These are phyloP conservation scores for Amphipoea oculea DNA, from an alignment of 2,888 invertebrate species.

Conservation along the genomic window DNA sequence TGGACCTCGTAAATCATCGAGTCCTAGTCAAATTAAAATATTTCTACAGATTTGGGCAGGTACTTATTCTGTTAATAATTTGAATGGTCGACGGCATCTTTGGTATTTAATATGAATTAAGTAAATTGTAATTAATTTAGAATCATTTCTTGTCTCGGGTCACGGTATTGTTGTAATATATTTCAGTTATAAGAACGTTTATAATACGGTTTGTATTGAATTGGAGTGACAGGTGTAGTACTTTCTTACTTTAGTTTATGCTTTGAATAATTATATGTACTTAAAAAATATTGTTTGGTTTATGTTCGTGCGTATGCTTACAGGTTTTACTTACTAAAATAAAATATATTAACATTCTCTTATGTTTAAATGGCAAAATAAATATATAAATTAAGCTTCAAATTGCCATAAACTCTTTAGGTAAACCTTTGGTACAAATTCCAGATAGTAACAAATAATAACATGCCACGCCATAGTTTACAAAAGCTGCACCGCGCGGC, in stretches of 20 bases:
- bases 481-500: not conserved
- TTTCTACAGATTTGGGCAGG: conserved; percentile 71
- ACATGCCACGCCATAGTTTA: not conserved
- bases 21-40: conserved; percentile 84
- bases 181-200: conserved; percentile 63
- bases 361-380: not conserved
- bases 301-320: not conserved
- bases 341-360: not conserved
- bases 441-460: not conserved
- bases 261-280: no score
- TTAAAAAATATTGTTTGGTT: not conserved
- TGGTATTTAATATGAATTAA: conserved; percentile 72
- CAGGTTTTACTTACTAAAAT: not conserved
- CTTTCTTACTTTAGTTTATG: not conserved
- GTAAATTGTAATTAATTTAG: conserved; percentile 76
- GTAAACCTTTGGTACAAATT: not conserved
- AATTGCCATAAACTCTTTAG: not conserved
- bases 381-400: not conserved
- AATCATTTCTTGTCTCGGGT: conserved; percentile 72
- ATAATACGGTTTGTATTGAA: conserved; percentile 60
- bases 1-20: conserved; percentile 84
- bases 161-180: conserved; percentile 71
- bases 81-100: conserved; percentile 69
- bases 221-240: conserved; percentile 4
- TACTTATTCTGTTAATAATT: conserved; percentile 71